A percentile compares a stretch with the other conserved stretches of the same genome.
These are phyloP conservation scores for Siderastrea radians DNA, from an alignment of 92 coral and sea anemone species.

Conservation along the genomic window DNA sequence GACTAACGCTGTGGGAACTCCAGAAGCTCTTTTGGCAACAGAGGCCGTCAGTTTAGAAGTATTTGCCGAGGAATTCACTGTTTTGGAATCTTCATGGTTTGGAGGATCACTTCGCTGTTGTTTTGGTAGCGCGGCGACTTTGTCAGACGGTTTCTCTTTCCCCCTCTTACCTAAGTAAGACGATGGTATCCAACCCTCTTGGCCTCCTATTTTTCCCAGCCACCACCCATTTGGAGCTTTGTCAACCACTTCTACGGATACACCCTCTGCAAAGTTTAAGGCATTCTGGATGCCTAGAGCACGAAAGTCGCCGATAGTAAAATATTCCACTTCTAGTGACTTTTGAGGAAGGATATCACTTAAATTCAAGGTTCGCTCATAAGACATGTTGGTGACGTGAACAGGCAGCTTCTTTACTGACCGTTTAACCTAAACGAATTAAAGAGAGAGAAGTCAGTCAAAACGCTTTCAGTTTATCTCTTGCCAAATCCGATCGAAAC, in stretches of 20 bases:
- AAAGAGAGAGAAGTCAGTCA: neutral
- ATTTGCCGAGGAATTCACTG: neutral
- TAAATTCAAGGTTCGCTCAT: conserved; percentile 60
- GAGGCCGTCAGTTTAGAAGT: neutral
- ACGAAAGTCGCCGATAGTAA: conserved; percentile 90
- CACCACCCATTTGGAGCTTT: conserved; percentile 99
- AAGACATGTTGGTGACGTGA: conserved; percentile 67
- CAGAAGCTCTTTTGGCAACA: conserved; percentile 21
- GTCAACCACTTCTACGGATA: conserved; percentile 87
- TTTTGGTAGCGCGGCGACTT: neutral
- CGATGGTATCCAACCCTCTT: conserved; percentile 99
- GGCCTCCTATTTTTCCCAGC: conserved; percentile 90
- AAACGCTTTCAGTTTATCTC: neutral
- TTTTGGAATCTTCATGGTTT: conserved; percentile 1
- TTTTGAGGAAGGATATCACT: conserved; percentile 11
- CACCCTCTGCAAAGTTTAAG: conserved; percentile 83
- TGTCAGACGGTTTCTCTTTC: conserved; percentile 39
- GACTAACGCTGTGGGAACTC: conserved; percentile 52
- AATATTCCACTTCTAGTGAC: conserved; percentile 88
- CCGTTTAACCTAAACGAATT: conserved; percentile 60
- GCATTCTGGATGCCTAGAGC: conserved; percentile 87
- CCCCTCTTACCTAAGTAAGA: conserved; percentile 89
- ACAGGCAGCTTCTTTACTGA: conserved; percentile 64
- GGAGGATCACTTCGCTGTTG: conserved; percentile 8
- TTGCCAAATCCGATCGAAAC: neutral